These are phyloP conservation scores for Diarsia dahlii DNA, from an alignment of 2,888 invertebrate species.

Conservation along the genomic window DNA sequence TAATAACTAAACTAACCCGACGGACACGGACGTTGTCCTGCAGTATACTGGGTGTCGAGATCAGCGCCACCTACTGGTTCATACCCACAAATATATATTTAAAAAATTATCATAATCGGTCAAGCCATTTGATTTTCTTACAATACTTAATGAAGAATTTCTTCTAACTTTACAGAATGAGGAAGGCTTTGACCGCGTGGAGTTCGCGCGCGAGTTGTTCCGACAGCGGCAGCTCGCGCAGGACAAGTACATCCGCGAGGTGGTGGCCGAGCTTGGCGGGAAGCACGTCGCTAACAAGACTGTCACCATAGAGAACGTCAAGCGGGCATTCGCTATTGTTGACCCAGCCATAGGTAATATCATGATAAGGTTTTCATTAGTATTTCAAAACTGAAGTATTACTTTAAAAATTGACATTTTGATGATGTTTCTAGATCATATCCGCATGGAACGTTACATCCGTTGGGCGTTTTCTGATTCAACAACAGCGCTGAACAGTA, in stretches of 20 bases:
- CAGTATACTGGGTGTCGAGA: not conserved
- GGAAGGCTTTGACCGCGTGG: constrained; percentile 87
- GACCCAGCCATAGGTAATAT: constrained; percentile 74
- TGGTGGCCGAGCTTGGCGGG: constrained; percentile 80
- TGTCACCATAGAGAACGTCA: constrained; percentile 80
- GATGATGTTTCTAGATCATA: constrained; percentile 79
- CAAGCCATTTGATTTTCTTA: too few relatives aligned
- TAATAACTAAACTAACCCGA: not conserved
- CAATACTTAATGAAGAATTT: not conserved
- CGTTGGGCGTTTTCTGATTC: constrained; percentile 85
- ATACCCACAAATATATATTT: too few relatives aligned
- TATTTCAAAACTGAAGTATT: not conserved
- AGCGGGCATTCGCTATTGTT: constrained; percentile 85
- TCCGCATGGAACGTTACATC: constrained; percentile 87
- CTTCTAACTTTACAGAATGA: constrained; percentile 77
- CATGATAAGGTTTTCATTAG: not conserved
- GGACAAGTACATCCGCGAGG: constrained; percentile 87
- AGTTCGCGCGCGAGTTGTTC: constrained; percentile 84
- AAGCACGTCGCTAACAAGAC: constrained; percentile 69
- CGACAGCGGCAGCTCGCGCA: constrained; percentile 86
- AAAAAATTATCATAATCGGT: too few relatives aligned
- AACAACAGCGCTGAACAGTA: constrained; percentile 71
- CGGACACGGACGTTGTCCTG: not conserved
- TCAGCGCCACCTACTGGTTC: not conserved
- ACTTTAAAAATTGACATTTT: not conserved